Conservation (phyloP, 2,888 invertebrate genomes). For the Melanargia galathea region DNA sequence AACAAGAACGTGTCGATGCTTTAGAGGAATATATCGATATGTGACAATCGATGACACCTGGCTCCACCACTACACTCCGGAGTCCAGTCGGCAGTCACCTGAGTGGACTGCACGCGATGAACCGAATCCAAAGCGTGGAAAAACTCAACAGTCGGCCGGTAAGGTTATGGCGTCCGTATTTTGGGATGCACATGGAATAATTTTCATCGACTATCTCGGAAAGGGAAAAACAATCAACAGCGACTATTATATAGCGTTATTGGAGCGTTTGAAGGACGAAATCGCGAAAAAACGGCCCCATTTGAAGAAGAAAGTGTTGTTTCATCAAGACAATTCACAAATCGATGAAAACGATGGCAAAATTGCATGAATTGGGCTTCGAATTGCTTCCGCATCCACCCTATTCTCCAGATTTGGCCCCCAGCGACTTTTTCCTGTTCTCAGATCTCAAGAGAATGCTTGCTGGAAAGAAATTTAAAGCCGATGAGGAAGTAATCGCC, state of each 20-base stretch:
- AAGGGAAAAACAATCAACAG: conserved; percentile 22
- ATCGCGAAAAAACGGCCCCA: conserved; percentile 25
- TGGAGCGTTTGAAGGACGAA: conserved; percentile 27
- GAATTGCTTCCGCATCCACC: conserved; percentile 26
- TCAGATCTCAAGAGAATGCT: no score
- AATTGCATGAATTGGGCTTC: conserved; percentile 39
- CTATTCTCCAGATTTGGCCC: no score
- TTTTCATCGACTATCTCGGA: conserved; percentile 21
- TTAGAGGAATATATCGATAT: conserved; percentile 4
- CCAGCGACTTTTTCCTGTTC: no score
- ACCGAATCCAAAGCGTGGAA: no score
- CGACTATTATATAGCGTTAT: conserved; percentile 24
- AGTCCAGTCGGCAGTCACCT: no score
- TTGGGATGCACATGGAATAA: conserved; percentile 21
- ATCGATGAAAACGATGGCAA: conserved; percentile 40
- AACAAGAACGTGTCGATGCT: conserved; percentile 8
- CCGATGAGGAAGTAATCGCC: no score
- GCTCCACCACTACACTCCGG: no score
- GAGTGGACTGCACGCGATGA: no score
- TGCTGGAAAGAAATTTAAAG: no score
- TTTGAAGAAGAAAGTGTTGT: conserved; percentile 21
- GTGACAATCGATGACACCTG: no score
- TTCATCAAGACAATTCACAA: conserved; percentile 40
- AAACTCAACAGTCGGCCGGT: conserved; percentile 1
- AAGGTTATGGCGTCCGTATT: conserved; percentile 27